Evolutionary conservation across 2,888 invertebrate genomes (phyloP).

Genomic region (Ecliptopera silaceata): DNA sequence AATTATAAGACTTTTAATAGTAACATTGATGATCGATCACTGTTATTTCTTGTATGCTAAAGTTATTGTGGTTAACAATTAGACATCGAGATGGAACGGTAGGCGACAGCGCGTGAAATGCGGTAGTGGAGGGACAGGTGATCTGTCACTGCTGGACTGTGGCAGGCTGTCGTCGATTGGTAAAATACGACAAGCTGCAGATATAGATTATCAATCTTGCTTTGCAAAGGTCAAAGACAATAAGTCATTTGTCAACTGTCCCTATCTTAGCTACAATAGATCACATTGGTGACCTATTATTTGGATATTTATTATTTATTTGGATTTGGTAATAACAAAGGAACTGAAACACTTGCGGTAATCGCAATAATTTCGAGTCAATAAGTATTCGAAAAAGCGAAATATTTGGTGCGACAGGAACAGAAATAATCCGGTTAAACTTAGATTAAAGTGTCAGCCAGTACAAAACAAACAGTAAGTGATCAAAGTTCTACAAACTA

Average conservation of each 20-base stretch:
- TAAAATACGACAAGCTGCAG: constrained; percentile 4
- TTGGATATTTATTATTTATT: neutral
- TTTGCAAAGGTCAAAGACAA: neutral
- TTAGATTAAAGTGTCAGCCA: constrained; percentile 9
- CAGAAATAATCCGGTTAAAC: neutral
- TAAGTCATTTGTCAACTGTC: neutral
- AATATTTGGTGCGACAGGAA: neutral
- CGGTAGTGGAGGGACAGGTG: constrained; percentile 35
- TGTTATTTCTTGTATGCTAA: constrained; percentile 22
- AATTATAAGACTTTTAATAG: neutral
- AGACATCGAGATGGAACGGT: constrained; percentile 45
- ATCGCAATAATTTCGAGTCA: too few relatives aligned
- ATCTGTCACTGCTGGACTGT: constrained; percentile 32
- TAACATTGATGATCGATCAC: neutral
- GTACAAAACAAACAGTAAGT: constrained; percentile 17
- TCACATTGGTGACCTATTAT: neutral
- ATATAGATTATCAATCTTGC: constrained; percentile 10
- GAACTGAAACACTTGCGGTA: too few relatives aligned
- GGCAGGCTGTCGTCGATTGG: constrained; percentile 15
- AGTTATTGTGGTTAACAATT: constrained; percentile 42
- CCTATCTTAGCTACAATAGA: neutral
- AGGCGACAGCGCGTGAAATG: constrained; percentile 54
- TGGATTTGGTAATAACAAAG: neutral
- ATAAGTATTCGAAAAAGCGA: too few relatives aligned
- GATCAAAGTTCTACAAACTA: constrained; percentile 12